These are phyloP conservation scores for Sciurus vulgaris DNA, from an alignment of 2,797 vertebrate species.

Conservation along the genomic window DNA sequence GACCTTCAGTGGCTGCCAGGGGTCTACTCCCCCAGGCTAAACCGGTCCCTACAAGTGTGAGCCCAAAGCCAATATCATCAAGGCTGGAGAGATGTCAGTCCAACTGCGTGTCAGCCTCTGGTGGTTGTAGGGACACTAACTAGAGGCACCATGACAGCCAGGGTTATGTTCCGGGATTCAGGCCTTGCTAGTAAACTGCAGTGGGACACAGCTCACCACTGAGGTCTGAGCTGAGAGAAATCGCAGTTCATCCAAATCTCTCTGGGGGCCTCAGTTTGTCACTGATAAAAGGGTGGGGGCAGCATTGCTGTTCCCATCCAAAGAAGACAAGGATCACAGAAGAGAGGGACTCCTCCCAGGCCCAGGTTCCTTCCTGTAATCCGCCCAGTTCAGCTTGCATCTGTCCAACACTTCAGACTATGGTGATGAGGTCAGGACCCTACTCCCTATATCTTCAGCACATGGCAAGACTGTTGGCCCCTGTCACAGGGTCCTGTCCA, in stretches of 20 bases:
- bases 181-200: not conserved
- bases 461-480: not conserved
- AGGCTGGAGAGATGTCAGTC: not conserved
- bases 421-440: too few species aligned
- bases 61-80: not conserved
- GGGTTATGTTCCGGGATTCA: not conserved
- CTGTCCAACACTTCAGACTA: not conserved
- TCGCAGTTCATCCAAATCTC: not conserved
- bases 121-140: not conserved
- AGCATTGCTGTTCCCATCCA: not conserved
- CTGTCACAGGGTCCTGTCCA: not conserved
- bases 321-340: not conserved
- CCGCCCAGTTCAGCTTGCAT: too few species aligned
- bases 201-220: not conserved
- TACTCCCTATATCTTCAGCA: not conserved
- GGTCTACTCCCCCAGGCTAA: not conserved
- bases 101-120: not conserved
- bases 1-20: not conserved
- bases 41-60: not conserved
- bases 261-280: not conserved
- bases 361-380: fast-evolving
- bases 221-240: not conserved
- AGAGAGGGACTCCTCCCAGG: not conserved
- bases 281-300: not conserved
- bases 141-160: not conserved